A percentile compares a stretch with the other conserved stretches of the same genome.
Evolutionary conservation across 2,113 vertebrate species (phyloP).

Genomic region (Platycercus adscitus): DNA sequence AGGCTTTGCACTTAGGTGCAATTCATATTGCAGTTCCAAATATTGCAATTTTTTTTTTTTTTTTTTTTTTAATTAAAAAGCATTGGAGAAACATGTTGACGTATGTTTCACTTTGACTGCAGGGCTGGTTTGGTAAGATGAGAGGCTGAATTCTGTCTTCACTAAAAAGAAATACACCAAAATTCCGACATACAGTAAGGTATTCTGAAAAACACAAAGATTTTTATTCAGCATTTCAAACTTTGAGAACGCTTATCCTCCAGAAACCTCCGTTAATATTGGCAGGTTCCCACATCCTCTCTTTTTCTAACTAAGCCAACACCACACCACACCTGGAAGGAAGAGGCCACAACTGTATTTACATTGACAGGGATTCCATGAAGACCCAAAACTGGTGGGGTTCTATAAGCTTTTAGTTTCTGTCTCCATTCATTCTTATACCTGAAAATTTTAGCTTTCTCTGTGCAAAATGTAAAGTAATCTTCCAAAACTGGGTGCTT

Average conservation of each 20-base stretch:
- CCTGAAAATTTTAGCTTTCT: neutral
- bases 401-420: neutral
- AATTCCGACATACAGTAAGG: neutral
- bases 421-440: neutral
- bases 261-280: neutral
- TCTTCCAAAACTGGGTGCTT: neutral
- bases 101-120: neutral
- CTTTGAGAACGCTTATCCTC: neutral
- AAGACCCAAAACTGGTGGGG: neutral
- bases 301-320: neutral
- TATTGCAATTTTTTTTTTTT: neutral
- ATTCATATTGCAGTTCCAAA: neutral
- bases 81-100: neutral
- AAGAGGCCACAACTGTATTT: neutral
- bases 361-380: neutral
- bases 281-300: neutral
- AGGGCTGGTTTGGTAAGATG: neutral
- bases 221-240: neutral
- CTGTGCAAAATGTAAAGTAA: neutral
- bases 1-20: neutral
- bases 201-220: neutral
- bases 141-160: neutral
- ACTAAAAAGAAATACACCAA: neutral
- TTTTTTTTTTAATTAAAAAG: neutral
- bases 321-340: neutral